Conservation (phyloP, 2,797 vertebrate species). For the Protosalanx chinensis region DNA sequence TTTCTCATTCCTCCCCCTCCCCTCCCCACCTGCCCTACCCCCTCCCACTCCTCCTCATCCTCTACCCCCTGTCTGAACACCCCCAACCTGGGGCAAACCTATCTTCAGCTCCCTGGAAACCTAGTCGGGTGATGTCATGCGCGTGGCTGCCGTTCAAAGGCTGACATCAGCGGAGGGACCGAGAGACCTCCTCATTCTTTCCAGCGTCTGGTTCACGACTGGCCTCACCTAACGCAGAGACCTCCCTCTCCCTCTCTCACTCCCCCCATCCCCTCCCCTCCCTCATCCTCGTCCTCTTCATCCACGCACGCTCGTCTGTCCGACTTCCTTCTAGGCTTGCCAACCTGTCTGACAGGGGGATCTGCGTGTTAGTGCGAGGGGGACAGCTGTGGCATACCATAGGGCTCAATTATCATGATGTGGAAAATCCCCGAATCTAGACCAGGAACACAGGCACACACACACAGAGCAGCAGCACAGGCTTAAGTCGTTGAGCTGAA, state of each 20-base stretch:
- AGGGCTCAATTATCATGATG: background rate
- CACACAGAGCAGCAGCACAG: background rate
- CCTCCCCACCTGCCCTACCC: background rate
- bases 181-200: slow-evolving; percentile 71
- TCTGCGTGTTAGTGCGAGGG: background rate
- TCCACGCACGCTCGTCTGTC: background rate
- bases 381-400: background rate
- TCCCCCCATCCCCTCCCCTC: slow-evolving; percentile 16
- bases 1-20: slow-evolving; percentile 10
- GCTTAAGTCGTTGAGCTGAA: background rate
- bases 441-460: slow-evolving; percentile 1
- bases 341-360: background rate
- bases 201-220: slow-evolving; percentile 63
- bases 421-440: background rate
- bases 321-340: slow-evolving; percentile 3
- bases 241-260: slow-evolving; percentile 23
- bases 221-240: slow-evolving; percentile 28
- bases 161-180: slow-evolving; percentile 66
- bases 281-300: slow-evolving; percentile 26
- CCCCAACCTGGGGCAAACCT: slow-evolving; percentile 29
- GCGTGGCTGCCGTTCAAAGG: slow-evolving; percentile 57
- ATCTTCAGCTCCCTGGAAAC: slow-evolving; percentile 50
- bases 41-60: background rate
- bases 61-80: slow-evolving; percentile 6
- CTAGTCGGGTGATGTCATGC: slow-evolving; percentile 66